Evolutionary conservation across 2,888 invertebrate species (phyloP).

Genomic region (Ophonus ardosiacus): DNA sequence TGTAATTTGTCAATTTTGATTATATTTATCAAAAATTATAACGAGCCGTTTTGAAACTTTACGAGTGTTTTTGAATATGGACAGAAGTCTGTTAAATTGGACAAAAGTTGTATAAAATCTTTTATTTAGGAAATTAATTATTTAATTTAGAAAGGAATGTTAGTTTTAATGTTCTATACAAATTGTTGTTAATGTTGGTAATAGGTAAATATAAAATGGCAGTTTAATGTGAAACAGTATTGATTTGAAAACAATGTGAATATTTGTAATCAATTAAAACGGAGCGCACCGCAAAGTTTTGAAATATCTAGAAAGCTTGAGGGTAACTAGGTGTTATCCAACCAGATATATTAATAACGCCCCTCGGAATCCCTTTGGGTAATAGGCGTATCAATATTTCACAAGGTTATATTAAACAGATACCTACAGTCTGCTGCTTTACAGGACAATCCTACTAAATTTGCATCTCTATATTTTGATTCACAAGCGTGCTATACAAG

Average conservation of each 20-base stretch:
- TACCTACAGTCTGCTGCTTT: not conserved
- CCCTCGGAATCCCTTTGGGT: constrained; percentile 10
- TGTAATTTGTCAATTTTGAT: too few relatives aligned
- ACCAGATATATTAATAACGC: constrained; percentile 6
- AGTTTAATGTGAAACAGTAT: not conserved
- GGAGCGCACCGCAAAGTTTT: not conserved
- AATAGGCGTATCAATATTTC: constrained; percentile 30
- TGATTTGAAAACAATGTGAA: constrained; percentile 13
- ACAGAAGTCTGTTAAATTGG: too few relatives aligned
- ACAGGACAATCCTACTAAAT: constrained; percentile 25
- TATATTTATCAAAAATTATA: too few relatives aligned
- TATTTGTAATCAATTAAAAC: constrained; percentile 31
- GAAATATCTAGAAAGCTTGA: not conserved
- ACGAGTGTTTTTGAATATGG: too few relatives aligned
- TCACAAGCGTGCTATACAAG: not conserved
- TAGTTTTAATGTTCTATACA: too few relatives aligned
- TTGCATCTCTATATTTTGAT: constrained; percentile 20
- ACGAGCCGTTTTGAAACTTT: too few relatives aligned
- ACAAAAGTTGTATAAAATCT: too few relatives aligned
- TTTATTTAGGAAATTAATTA: too few relatives aligned
- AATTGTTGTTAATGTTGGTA: not conserved
- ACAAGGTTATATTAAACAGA: constrained; percentile 24
- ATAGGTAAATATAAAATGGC: not conserved
- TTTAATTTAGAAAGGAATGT: too few relatives aligned
- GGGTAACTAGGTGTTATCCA: constrained; percentile 13